Evolutionary conservation across 1,140 invertebrate species (phyloP).

Genomic region (Magallana gigas): DNA sequence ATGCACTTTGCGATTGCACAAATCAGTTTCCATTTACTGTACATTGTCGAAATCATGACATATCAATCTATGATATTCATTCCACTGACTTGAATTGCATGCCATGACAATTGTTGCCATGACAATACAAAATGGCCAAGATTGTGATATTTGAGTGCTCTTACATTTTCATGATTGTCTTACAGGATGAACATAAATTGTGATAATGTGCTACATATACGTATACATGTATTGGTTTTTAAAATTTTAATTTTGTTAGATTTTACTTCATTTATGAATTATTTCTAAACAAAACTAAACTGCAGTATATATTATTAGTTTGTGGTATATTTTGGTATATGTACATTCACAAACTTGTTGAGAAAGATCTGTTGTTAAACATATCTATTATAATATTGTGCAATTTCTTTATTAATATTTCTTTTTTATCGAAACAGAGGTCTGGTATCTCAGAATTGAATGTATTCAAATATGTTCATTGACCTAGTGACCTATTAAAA

Average conservation of each 20-base stretch:
- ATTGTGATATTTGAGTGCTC: conserved; percentile 34
- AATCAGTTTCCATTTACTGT: not conserved
- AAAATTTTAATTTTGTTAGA: not conserved
- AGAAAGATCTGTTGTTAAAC: too few species aligned
- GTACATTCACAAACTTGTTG: too few species aligned
- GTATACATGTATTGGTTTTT: not conserved
- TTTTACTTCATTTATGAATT: not conserved
- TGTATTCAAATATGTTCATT: too few species aligned
- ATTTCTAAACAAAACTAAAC: not conserved
- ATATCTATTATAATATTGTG: too few species aligned
- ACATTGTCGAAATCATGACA: not conserved
- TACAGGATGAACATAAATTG: not conserved
- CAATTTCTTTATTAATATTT: too few species aligned
- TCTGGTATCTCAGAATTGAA: too few species aligned
- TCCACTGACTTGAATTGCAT: conserved; percentile 13
- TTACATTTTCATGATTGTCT: conserved; percentile 18
- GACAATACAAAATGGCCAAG: not conserved
- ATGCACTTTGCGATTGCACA: not conserved
- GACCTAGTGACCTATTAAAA: too few species aligned
- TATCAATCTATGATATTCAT: not conserved
- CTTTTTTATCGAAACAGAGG: too few species aligned
- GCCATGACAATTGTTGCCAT: conserved; percentile 28
- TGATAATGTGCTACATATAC: conserved; percentile 3
- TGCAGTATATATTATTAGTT: too few species aligned
- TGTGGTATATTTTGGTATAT: too few species aligned